Percentiles rank a stretch among this genome's conserved stretches.
These are phyloP conservation scores for Zosterops pallidus DNA, from an alignment of 2,113 vertebrate genomes.

Conservation along the genomic window DNA sequence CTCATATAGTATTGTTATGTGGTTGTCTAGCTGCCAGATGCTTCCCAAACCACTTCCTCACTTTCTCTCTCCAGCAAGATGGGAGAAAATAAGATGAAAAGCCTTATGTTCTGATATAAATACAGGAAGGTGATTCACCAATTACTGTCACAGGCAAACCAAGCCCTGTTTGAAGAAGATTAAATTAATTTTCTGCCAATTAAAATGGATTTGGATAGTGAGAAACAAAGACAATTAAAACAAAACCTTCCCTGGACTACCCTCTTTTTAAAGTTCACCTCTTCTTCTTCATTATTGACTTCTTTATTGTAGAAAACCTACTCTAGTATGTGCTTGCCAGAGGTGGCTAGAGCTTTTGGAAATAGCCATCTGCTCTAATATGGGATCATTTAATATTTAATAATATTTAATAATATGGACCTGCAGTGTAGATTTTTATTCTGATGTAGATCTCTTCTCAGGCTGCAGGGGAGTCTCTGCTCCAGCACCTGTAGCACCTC, in stretches of 20 bases:
- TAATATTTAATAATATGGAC: too few relatives aligned
- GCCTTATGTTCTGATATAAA: background rate
- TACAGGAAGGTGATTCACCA: background rate
- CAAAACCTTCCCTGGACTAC: background rate
- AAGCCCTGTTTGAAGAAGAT: background rate
- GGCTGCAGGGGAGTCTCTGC: background rate
- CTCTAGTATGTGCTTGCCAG: fast-evolving
- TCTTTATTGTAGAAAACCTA: background rate
- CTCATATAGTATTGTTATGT: background rate
- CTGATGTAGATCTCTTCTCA: background rate
- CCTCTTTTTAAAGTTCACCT: background rate
- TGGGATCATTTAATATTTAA: background rate
- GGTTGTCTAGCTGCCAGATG: background rate
- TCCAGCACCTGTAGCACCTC: background rate
- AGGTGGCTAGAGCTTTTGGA: background rate
- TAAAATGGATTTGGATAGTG: background rate
- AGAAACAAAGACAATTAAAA: background rate
- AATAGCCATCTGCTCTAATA: background rate
- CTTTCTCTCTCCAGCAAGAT: background rate
- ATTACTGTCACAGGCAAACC: background rate
- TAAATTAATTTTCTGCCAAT: background rate
- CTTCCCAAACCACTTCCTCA: background rate
- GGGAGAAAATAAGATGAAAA: background rate
- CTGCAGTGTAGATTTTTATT: background rate
- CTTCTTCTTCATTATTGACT: background rate